phyloP scores from a whole-genome alignment of 2,888 invertebrate species.

The Standfussiana lucernea region DNA sequence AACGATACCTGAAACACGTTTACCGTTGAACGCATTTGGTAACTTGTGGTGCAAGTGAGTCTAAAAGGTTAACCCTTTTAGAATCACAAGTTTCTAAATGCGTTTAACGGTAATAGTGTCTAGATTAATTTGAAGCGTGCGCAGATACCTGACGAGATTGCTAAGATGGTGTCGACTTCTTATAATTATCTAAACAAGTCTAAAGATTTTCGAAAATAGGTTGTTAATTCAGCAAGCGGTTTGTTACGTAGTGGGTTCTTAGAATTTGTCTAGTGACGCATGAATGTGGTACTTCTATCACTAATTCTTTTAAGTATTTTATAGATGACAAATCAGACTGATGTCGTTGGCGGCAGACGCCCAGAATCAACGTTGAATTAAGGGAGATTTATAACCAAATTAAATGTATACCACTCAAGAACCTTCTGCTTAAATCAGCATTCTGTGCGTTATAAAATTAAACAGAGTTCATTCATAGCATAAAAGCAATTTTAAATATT shows the following conservation, averaged over 20 bases:
- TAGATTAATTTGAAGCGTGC: not conserved
- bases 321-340: not conserved
- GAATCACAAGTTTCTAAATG: no score
- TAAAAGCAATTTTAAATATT: slow-evolving; percentile 1
- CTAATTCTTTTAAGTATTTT: not conserved
- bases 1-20: not conserved
- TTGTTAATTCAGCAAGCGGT: slow-evolving; percentile 2
- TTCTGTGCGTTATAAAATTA: not conserved
- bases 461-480: not conserved
- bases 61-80: slow-evolving; percentile 56
- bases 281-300: not conserved
- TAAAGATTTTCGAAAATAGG: not conserved
- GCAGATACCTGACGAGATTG: not conserved
- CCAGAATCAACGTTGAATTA: not conserved
- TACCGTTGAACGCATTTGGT: not conserved
- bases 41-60: not conserved
- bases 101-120: no score
- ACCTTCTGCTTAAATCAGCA: not conserved
- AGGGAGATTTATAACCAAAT: not conserved
- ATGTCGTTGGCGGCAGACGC: not conserved
- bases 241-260: not conserved
- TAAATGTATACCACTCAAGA: not conserved
- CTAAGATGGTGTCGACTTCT: not conserved
- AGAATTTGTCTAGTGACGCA: not conserved
- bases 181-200: not conserved